These are phyloP conservation scores for Cervus canadensis DNA, from an alignment of 2,113 vertebrate species.

Conservation along the genomic window DNA sequence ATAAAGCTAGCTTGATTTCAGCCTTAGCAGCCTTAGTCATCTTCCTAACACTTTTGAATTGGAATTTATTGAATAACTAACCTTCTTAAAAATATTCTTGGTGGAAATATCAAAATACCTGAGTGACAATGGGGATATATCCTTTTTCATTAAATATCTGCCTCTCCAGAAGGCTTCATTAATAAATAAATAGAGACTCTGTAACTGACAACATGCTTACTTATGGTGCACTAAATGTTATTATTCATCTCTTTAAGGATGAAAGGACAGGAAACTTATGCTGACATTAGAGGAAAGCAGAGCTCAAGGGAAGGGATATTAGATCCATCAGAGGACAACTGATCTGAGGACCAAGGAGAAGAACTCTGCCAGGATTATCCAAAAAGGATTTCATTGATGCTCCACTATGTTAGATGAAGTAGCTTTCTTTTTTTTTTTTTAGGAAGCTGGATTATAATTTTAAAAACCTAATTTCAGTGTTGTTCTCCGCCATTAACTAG, in stretches of 20 bases:
- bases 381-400: neutral
- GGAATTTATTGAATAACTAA: neutral
- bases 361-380: neutral
- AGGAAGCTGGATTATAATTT: neutral
- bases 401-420: neutral
- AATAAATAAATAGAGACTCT: neutral
- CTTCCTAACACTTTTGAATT: neutral
- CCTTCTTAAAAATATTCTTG: neutral
- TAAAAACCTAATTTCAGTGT: neutral
- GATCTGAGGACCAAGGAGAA: neutral
- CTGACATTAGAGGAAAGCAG: neutral
- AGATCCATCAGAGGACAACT: neutral
- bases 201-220: neutral
- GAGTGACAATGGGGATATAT: neutral
- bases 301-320: neutral
- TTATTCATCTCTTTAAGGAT: neutral
- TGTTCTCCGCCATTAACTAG: neutral
- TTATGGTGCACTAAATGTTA: neutral
- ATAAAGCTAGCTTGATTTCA: neutral
- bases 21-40: neutral
- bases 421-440: neutral
- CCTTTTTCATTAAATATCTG: neutral
- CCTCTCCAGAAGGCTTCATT: neutral
- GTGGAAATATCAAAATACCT: neutral
- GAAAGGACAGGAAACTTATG: neutral